phyloP scores from a whole-genome alignment of 2,888 invertebrate species.

The Dorcus parallelipipedus region DNA sequence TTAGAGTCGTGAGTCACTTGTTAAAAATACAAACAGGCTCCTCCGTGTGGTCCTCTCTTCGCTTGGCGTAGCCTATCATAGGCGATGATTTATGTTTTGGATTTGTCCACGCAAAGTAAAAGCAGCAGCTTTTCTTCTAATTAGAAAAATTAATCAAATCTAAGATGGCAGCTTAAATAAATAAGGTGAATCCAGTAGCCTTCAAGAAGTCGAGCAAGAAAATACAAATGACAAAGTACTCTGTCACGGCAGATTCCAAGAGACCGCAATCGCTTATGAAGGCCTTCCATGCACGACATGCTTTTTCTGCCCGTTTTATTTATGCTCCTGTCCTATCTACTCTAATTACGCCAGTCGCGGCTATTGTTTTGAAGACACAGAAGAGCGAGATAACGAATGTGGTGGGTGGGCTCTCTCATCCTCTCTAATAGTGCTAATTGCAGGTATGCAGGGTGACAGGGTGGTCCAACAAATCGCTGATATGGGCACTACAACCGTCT shows the following conservation, averaged over 20 bases:
- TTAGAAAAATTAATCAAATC: no score
- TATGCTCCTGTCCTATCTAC: background rate
- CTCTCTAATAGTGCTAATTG: conserved; percentile 3
- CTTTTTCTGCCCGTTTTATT: background rate
- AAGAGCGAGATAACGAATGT: conserved; percentile 1
- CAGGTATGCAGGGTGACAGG: background rate
- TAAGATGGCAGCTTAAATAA: no score
- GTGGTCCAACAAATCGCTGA: background rate
- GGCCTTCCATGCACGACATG: background rate
- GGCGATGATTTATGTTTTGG: no score
- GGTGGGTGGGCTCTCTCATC: conserved; percentile 5
- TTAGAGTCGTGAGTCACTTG: conserved; percentile 32
- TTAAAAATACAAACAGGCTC: conserved; percentile 16
- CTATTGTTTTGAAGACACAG: conserved; percentile 1
- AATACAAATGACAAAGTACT: no score
- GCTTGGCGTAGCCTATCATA: no score
- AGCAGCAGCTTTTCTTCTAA: no score
- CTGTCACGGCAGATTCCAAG: no score
- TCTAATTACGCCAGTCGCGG: background rate
- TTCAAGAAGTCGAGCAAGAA: no score
- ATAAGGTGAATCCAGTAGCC: no score
- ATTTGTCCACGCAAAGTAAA: no score
- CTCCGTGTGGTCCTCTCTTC: conserved; percentile 16
- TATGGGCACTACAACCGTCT: background rate
- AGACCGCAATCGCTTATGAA: no score